A percentile compares a stretch with the other conserved stretches of the same genome.
These are phyloP conservation scores for Poeciliopsis presidionis DNA, from an alignment of 2,797 vertebrate species.

Conservation along the genomic window DNA sequence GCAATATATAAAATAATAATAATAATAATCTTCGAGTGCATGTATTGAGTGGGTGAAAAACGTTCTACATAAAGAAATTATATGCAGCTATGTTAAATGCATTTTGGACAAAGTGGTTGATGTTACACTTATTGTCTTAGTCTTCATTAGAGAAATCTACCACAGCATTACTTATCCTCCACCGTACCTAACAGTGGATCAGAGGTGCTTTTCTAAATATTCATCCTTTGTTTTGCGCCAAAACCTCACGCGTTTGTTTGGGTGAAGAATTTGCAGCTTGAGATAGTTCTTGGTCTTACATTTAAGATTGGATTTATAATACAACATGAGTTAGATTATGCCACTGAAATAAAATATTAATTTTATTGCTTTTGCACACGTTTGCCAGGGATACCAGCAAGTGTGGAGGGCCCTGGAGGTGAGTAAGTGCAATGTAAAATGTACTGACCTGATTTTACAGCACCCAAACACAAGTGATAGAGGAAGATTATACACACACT, in stretches of 20 bases:
- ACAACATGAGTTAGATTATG: background rate
- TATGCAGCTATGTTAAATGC: background rate
- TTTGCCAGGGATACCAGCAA: background rate
- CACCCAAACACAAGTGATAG: conserved; percentile 26
- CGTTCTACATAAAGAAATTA: background rate
- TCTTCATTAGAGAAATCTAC: background rate
- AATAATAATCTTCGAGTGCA: background rate
- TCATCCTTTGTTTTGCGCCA: background rate
- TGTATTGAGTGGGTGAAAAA: background rate
- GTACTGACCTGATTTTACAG: conserved; percentile 2
- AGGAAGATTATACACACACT: conserved; percentile 26
- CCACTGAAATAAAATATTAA: background rate
- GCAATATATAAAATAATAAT: background rate
- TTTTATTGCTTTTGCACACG: background rate
- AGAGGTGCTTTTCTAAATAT: background rate
- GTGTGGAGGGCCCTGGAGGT: background rate
- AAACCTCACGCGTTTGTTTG: too few relatives aligned
- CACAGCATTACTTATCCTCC: background rate
- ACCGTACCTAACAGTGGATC: background rate
- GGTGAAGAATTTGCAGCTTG: background rate
- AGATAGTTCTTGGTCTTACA: background rate
- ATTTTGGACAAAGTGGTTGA: background rate
- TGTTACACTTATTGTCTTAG: background rate
- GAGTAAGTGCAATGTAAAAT: conserved; percentile 13
- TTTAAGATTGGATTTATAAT: background rate